Evolutionary conservation across 2,113 vertebrate genomes (phyloP).

Genomic region (Cryptotis parvus): DNA sequence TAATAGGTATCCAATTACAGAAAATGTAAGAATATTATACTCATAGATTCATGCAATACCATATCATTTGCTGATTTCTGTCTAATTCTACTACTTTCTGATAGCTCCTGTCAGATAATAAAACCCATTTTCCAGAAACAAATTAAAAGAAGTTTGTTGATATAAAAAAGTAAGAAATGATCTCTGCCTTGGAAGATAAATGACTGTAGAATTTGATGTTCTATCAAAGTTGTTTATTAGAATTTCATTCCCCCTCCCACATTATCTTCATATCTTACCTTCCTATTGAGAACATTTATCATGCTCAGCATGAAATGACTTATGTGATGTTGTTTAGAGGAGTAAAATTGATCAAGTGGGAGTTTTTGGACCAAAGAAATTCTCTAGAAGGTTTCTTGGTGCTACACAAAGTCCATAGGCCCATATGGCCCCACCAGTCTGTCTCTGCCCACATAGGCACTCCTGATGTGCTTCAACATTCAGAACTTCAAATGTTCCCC

Average conservation of each 20-base stretch:
- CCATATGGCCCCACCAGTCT: conserved; percentile 74
- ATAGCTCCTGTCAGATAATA: background rate
- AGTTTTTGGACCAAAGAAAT: conserved; percentile 68
- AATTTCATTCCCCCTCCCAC: conserved; percentile 44
- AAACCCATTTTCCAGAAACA: background rate
- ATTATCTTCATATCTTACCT: conserved; percentile 36
- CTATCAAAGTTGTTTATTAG: conserved; percentile 33
- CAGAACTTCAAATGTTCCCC: background rate
- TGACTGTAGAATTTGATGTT: conserved; percentile 27
- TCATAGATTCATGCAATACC: background rate
- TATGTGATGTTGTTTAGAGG: conserved; percentile 29
- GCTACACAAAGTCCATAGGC: conserved; percentile 59
- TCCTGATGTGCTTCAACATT: conserved; percentile 66
- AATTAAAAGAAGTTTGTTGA: background rate
- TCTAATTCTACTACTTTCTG: background rate
- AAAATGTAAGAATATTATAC: background rate
- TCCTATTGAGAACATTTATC: conserved; percentile 54
- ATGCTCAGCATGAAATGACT: conserved; percentile 57
- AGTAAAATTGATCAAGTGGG: conserved; percentile 56
- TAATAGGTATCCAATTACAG: background rate
- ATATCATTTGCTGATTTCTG: background rate
- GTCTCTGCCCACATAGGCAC: conserved; percentile 71
- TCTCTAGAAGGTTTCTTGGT: conserved; percentile 49
- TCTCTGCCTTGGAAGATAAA: background rate
- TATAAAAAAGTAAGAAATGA: conserved; percentile 24